Conservation (phyloP, 2,113 vertebrate species). For the Thunnus maccoyii region DNA sequence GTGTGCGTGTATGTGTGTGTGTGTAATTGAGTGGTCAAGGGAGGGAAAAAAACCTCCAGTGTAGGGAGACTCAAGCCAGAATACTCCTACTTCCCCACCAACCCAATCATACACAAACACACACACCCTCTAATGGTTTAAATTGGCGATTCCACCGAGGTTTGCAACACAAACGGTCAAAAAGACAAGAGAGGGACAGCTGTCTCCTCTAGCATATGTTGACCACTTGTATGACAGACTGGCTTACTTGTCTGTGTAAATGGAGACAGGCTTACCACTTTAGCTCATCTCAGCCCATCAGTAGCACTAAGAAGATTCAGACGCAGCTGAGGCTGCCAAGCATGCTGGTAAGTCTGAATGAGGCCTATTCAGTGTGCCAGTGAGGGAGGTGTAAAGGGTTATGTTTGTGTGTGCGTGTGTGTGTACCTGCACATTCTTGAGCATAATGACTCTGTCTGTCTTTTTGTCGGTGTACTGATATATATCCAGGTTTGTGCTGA, state of each 20-base stretch:
- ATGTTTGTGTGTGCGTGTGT: slow-evolving; percentile 22
- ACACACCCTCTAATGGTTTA: slow-evolving; percentile 67
- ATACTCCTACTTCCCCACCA: background rate
- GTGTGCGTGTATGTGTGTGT: slow-evolving; percentile 32
- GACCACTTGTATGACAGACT: slow-evolving; percentile 69
- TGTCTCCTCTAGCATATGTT: slow-evolving; percentile 68
- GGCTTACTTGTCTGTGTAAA: slow-evolving; percentile 61
- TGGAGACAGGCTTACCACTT: slow-evolving; percentile 69
- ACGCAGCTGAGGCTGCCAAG: slow-evolving; percentile 68
- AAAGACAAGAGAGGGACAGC: slow-evolving; percentile 63
- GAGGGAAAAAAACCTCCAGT: slow-evolving; percentile 34
- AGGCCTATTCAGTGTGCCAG: slow-evolving; percentile 69
- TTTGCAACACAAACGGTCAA: slow-evolving; percentile 58
- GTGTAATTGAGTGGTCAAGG: slow-evolving; percentile 49
- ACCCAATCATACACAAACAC: slow-evolving; percentile 44
- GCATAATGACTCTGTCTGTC: slow-evolving; percentile 59
- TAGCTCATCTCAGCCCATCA: slow-evolving; percentile 74
- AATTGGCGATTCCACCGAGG: slow-evolving; percentile 65
- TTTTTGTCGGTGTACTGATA: slow-evolving; percentile 54
- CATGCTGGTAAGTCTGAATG: slow-evolving; percentile 84
- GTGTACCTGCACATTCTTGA: slow-evolving; percentile 46
- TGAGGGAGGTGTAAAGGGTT: slow-evolving; percentile 27
- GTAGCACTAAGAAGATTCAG: slow-evolving; percentile 67
- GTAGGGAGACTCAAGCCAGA: slow-evolving; percentile 15
- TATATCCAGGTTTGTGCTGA: slow-evolving; percentile 53